phyloP scores from a whole-genome alignment of 1,140 invertebrate species.

The Drosophila dunni region DNA sequence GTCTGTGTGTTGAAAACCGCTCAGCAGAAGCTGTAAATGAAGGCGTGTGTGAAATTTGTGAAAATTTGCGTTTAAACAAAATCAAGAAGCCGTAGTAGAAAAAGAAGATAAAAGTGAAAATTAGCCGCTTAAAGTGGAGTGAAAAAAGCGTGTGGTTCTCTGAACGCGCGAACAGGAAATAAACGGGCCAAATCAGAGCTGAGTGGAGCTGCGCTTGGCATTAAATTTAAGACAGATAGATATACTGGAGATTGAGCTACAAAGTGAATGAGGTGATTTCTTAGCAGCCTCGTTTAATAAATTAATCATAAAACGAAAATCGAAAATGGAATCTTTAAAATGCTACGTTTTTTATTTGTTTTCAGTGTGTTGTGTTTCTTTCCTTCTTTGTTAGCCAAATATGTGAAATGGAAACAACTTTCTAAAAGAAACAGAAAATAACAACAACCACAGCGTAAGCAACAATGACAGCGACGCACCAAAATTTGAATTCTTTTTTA shows the following conservation, averaged over 20 bases:
- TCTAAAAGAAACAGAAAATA: slow-evolving; percentile 71
- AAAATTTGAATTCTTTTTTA: slow-evolving; percentile 78
- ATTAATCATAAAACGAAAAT: slow-evolving; percentile 73
- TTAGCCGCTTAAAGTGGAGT: slow-evolving; percentile 58
- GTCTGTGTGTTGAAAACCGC: slow-evolving; percentile 56
- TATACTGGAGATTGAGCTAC: slow-evolving; percentile 10
- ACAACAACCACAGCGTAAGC: slow-evolving; percentile 36
- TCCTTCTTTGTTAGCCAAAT: slow-evolving; percentile 69
- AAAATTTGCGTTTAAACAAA: slow-evolving; percentile 65
- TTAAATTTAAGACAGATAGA: slow-evolving; percentile 10
- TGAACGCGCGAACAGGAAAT: slow-evolving; percentile 53
- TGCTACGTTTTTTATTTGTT: slow-evolving; percentile 33
- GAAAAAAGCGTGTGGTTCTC: slow-evolving; percentile 27
- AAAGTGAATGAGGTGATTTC: slow-evolving; percentile 67
- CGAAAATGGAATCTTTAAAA: slow-evolving; percentile 77
- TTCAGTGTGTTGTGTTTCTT: slow-evolving; percentile 19
- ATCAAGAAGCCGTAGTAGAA: slow-evolving; percentile 28
- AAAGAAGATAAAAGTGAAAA: slow-evolving; percentile 67
- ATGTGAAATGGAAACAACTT: slow-evolving; percentile 82
- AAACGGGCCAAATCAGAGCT: slow-evolving; percentile 36
- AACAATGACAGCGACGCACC: slow-evolving; percentile 53
- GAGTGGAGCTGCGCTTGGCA: slow-evolving; percentile 8
- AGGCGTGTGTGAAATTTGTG: slow-evolving; percentile 74
- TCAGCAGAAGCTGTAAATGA: slow-evolving; percentile 48
- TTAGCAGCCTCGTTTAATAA: slow-evolving; percentile 63